A percentile compares a stretch with the other conserved stretches of the same genome.
These are phyloP conservation scores for Catocala sponsa DNA, from an alignment of 2,888 invertebrate genomes.

Conservation along the genomic window DNA sequence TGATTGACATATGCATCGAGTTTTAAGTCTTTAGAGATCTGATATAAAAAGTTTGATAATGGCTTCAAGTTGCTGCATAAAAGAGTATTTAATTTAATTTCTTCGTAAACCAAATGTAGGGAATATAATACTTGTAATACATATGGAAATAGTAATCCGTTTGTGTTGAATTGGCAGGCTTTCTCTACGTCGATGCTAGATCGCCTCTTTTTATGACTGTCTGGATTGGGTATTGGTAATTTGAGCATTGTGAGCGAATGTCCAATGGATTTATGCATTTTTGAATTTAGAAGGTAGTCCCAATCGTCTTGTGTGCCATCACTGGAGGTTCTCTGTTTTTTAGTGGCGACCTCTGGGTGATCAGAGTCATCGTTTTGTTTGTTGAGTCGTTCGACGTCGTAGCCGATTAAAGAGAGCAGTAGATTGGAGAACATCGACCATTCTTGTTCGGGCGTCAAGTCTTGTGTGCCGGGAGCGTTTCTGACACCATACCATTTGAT, in stretches of 20 bases:
- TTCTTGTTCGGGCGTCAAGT: slow-evolving; percentile 92
- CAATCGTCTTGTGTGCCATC: slow-evolving; percentile 94
- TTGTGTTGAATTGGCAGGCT: slow-evolving; percentile 87
- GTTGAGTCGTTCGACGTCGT: slow-evolving; percentile 90
- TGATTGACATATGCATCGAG: slow-evolving; percentile 91
- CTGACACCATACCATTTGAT: slow-evolving; percentile 96
- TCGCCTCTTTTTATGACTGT: slow-evolving; percentile 48
- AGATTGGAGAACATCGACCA: slow-evolving; percentile 92
- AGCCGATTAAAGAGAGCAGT: slow-evolving; percentile 90
- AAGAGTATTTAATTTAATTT: slow-evolving; percentile 93
- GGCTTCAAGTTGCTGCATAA: slow-evolving; percentile 90
- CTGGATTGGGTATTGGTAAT: slow-evolving; percentile 54
- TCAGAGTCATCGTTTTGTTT: slow-evolving; percentile 75
- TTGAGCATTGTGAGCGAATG: slow-evolving; percentile 80
- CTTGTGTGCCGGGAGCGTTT: slow-evolving; percentile 95
- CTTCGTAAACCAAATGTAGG: slow-evolving; percentile 96
- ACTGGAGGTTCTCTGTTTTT: slow-evolving; percentile 93
- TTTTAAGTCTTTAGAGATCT: slow-evolving; percentile 92
- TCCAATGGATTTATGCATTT: slow-evolving; percentile 85
- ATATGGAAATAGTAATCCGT: slow-evolving; percentile 91
- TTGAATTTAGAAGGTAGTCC: slow-evolving; percentile 90
- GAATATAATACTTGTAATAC: slow-evolving; percentile 93
- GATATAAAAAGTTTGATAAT: slow-evolving; percentile 91
- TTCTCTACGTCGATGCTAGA: slow-evolving; percentile 60
- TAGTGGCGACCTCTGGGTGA: slow-evolving; percentile 88